Base-by-base conservation (phyloP, 23 tunicate species). In the Oikopleura vanhoeffeni region DNA sequence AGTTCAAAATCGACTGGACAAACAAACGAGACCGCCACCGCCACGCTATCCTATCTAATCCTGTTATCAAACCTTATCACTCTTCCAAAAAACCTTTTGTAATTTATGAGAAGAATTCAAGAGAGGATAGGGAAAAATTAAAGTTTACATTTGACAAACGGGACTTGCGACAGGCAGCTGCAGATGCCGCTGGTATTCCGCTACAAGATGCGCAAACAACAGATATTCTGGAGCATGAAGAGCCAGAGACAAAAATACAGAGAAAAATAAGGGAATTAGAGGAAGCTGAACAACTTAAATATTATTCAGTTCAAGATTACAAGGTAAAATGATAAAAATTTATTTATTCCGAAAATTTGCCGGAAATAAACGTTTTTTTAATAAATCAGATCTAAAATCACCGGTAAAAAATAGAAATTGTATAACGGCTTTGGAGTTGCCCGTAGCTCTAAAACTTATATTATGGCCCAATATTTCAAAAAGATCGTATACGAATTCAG, bases 261-360 rank as follows among this genome's bases (percentile, higher is more conserved):
- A 33, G 79, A 38, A 71, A 71, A 30, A 71, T 71, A 13, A 33
- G 79, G 35, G 79, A 71, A 30, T 30, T 71, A 32, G 79, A 71
- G 38, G 79, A 71, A 32, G 79, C 34, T 2, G 79, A 71, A 30
- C 34, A 30, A 71, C 38, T 71, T 18, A 28, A 38, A 71, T 71
- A 71, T 71, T 71, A 71, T 30, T 38, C 27, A 33, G 79, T 71
- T 24, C 4, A 18, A 33, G 79, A 71, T 3, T 71, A 71, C 32
- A 71, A 71, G 79, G 79, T 71, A 71, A 71, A 28, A 71, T 49
- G n/a, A n/a, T n/a, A n/a, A n/a, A n/a, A n/a, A n/a, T n/a, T n/a
- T n/a, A n/a, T n/a, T n/a, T n/a, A n/a, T n/a, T n/a, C n/a, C n/a
- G n/a, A n/a, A n/a, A n/a, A n/a, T n/a, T n/a, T n/a, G n/a, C n/a